A percentile compares a stretch with the other conserved stretches of the same genome.
Conservation (phyloP, 2,888 invertebrate species). For the Leptopterna dolabrata region DNA sequence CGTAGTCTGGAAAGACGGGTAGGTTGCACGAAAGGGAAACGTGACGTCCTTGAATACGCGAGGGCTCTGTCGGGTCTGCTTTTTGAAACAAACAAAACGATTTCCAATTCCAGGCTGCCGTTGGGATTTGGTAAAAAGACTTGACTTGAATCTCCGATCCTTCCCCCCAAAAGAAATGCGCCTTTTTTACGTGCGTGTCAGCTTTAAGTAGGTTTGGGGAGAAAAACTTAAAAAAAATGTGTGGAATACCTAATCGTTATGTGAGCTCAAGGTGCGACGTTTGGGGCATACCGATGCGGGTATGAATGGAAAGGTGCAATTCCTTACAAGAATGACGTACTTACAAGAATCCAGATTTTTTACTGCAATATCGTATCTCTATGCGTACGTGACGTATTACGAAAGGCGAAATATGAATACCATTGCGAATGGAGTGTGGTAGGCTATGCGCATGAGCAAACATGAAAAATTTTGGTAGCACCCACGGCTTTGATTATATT, state of each 20-base stretch:
- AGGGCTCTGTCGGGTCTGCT: neutral
- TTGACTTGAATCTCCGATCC: neutral
- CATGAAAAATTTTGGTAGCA: no score
- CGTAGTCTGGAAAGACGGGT: neutral
- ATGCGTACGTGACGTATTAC: no score
- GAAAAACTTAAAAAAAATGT: neutral
- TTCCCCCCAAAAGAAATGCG: neutral
- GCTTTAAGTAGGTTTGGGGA: neutral
- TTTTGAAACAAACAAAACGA: slow-evolving; percentile 29
- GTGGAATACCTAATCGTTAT: neutral
- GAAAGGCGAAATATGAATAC: no score
- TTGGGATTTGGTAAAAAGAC: neutral
- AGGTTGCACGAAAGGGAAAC: neutral
- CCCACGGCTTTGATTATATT: no score
- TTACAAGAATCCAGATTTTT: no score
- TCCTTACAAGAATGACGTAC: neutral
- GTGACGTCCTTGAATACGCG: slow-evolving; percentile 31
- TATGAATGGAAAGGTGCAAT: neutral
- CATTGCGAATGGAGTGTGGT: no score
- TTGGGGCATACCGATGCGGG: neutral
- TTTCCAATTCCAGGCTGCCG: slow-evolving; percentile 16
- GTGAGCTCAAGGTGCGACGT: neutral
- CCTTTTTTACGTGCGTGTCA: neutral
- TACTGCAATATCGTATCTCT: no score
- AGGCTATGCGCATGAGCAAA: no score